Evolutionary conservation across 2,113 vertebrate genomes (phyloP).

Genomic region (Percopsis transmontana): DNA sequence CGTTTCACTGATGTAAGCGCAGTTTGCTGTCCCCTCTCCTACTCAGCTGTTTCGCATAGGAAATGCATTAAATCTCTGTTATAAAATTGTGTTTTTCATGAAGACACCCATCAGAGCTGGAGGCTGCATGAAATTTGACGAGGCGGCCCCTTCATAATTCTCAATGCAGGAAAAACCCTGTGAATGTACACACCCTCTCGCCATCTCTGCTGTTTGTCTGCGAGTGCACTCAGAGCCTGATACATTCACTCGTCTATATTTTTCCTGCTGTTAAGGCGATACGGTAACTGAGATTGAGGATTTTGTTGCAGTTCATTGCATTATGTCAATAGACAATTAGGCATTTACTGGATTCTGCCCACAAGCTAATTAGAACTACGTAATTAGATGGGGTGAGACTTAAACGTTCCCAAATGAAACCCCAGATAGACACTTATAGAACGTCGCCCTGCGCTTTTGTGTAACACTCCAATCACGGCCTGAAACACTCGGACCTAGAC

Average conservation of each 20-base stretch:
- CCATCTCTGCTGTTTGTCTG: slow-evolving; percentile 2
- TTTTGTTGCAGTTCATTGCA: slow-evolving; percentile 71
- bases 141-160: too few species aligned
- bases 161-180: too few species aligned
- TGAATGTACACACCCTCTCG: slow-evolving; percentile 31
- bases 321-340: slow-evolving; percentile 82
- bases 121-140: too few species aligned
- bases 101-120: too few species aligned
- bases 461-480: slow-evolving; percentile 45
- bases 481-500: slow-evolving; percentile 39
- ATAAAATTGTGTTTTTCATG: too few species aligned
- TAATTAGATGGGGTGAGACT: slow-evolving; percentile 70
- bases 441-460: slow-evolving; percentile 44
- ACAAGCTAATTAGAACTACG: slow-evolving; percentile 74
- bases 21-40: too few species aligned
- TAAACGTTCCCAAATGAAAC: slow-evolving; percentile 76
- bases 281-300: slow-evolving; percentile 65
- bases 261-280: slow-evolving; percentile 55
- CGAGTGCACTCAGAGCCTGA: slow-evolving; percentile 21
- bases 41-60: too few species aligned
- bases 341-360: slow-evolving; percentile 67
- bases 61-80: too few species aligned
- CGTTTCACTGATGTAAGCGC: too few species aligned
- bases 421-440: slow-evolving; percentile 58
- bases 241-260: slow-evolving; percentile 47